A percentile compares a stretch with the other conserved stretches of the same genome.
Conservation (phyloP, 2,888 invertebrate genomes). For the Phasia obesa region DNA sequence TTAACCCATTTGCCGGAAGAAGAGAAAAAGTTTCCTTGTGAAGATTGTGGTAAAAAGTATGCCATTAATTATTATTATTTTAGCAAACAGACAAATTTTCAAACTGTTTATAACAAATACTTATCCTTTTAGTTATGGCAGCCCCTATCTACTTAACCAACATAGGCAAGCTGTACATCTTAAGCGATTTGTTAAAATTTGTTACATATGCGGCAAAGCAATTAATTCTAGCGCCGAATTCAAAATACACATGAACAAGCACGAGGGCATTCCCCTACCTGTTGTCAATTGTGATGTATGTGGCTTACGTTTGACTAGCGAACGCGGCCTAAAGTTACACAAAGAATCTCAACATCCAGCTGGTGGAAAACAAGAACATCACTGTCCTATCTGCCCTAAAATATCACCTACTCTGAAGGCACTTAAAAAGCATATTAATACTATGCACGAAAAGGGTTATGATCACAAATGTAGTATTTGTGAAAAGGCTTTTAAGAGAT, state of each 20-base stretch:
- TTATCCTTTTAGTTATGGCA: constrained; percentile 51
- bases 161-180: constrained; percentile 57
- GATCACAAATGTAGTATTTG: constrained; percentile 80
- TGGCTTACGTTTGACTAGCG: constrained; percentile 77
- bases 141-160: constrained; percentile 30
- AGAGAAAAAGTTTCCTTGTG: constrained; percentile 78
- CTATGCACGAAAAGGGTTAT: constrained; percentile 79
- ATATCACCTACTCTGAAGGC: constrained; percentile 80
- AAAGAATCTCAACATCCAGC: constrained; percentile 79
- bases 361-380: constrained; percentile 75
- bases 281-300: constrained; percentile 80
- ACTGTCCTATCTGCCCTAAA: constrained; percentile 79
- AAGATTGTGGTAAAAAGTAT: constrained; percentile 79
- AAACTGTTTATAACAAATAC: not conserved
- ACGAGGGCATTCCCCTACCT: constrained; percentile 77
- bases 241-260: constrained; percentile 79
- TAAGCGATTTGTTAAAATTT: constrained; percentile 58
- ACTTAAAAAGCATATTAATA: constrained; percentile 79
- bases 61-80: constrained; percentile 56
- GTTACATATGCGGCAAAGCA: constrained; percentile 77
- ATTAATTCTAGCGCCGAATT: constrained; percentile 79
- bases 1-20: constrained; percentile 80
- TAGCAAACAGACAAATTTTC: not conserved
- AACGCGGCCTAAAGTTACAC: constrained; percentile 79
- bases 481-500: constrained; percentile 80